phyloP scores from a whole-genome alignment of 2,888 invertebrate genomes.

The Monopis laevigella region DNA sequence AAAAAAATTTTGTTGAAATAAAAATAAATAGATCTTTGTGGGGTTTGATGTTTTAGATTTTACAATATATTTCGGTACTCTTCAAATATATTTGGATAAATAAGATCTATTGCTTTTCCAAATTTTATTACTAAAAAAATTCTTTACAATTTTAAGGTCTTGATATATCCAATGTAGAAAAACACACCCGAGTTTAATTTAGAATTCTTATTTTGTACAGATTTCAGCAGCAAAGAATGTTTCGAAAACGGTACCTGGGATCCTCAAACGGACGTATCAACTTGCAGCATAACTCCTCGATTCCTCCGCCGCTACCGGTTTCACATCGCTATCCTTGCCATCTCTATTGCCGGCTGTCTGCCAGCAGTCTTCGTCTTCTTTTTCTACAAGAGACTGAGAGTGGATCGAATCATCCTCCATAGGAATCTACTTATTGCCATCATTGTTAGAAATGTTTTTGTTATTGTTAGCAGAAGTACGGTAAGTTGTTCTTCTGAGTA shows the following conservation, averaged over 20 bases:
- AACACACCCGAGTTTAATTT: background rate
- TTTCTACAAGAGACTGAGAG: slow-evolving; percentile 59
- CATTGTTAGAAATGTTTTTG: slow-evolving; percentile 63
- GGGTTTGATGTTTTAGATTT: no score
- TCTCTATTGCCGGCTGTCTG: slow-evolving; percentile 59
- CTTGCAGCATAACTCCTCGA: slow-evolving; percentile 65
- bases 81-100: no score
- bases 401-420: slow-evolving; percentile 64
- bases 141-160: no score
- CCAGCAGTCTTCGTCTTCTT: slow-evolving; percentile 69
- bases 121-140: no score
- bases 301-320: slow-evolving; percentile 58
- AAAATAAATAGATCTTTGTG: no score
- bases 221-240: slow-evolving; percentile 68
- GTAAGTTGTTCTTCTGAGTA: slow-evolving; percentile 43
- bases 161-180: no score
- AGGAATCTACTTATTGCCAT: slow-evolving; percentile 70
- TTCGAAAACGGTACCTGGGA: slow-evolving; percentile 65
- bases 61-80: no score
- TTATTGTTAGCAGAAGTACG: slow-evolving; percentile 63
- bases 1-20: no score
- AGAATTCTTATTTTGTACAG: slow-evolving; percentile 31
- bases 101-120: no score
- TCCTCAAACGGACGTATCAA: slow-evolving; percentile 63
- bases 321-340: slow-evolving; percentile 58